Base-by-base conservation (phyloP, 2,113 vertebrate genomes). In the Riparia riparia region DNA sequence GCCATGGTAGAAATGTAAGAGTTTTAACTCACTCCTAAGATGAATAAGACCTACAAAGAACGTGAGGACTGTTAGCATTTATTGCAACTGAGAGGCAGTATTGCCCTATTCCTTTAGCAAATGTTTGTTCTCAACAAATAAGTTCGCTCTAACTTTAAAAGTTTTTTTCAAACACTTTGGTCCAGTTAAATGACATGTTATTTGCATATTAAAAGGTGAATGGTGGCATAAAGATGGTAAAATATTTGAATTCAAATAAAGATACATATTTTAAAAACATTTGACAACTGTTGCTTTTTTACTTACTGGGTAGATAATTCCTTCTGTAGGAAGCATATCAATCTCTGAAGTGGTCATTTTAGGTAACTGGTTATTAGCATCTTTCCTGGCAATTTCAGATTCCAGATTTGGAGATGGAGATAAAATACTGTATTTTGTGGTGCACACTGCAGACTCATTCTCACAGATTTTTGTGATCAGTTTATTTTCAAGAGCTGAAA, bases 391-490 rank as follows among this genome's bases (percentile, higher is more conserved):
- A 32, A 64, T 72, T 60, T 96, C 96, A 82, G 93, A 25, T 86
- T 65, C 79, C 7, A 51, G 91, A 37, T 78, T 95, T 91, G 83
- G 84, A 22, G 71, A 26, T 2, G 79, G 73, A 50, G 87, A 83
- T 22, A 95, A 95, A 89, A 90, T 57, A 61, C 85, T 57, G 41
- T 97, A 42, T 73, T 97, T 61, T 82, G 54, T 65, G 47, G 97
- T 95, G 28, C 98, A 92, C 42, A 88, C 25, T n/a, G 95, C 78
- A 42, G 98, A 95, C 17, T 97, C 91, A 3, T 81, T 96, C 34
- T 98, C 97, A 96, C 99, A 99, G 74, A 99, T 98, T 95, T 94
- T 98, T 96, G 94, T 97, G 74, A 99, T 97, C 39, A 99, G 74
- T 56, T 97, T 97, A 85, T 93, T 96, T 96, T 99, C 98, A 95